These are phyloP conservation scores for Lordiphosa mommai DNA, from an alignment of 1,140 invertebrate species.

Conservation along the genomic window DNA sequence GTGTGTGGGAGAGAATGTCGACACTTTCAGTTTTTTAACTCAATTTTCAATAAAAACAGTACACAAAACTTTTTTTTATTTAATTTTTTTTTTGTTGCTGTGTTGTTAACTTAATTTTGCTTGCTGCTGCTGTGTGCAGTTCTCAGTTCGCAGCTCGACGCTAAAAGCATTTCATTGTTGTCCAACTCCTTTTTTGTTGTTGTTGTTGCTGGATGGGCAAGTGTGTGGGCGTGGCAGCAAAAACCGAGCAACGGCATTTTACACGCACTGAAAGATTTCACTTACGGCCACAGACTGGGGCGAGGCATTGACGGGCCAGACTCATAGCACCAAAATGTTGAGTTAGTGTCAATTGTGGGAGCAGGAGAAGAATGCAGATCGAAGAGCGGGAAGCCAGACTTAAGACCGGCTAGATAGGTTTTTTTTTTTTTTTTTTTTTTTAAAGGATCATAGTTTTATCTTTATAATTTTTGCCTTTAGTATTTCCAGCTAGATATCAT, in stretches of 20 bases:
- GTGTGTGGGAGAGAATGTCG: slow-evolving; percentile 11
- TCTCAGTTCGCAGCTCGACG: slow-evolving; percentile 14
- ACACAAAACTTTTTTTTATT: slow-evolving; percentile 44
- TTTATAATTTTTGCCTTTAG: no score
- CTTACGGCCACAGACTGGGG: slow-evolving; percentile 20
- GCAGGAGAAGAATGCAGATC: no score
- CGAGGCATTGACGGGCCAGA: no score
- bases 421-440: no score
- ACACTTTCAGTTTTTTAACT: slow-evolving; percentile 59
- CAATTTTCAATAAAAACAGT: slow-evolving; percentile 58
- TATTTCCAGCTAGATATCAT: no score
- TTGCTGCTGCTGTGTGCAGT: slow-evolving; percentile 27
- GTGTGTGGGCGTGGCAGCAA: slow-evolving; percentile 44
- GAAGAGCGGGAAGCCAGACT: no score
- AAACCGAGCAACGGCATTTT: slow-evolving; percentile 52
- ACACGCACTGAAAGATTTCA: slow-evolving; percentile 55
- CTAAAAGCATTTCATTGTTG: slow-evolving; percentile 68
- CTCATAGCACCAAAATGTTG: background rate
- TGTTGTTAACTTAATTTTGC: slow-evolving; percentile 58
- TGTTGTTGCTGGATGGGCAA: slow-evolving; percentile 20
- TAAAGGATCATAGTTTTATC: no score
- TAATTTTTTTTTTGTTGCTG: slow-evolving; percentile 9
- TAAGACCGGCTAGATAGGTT: no score
- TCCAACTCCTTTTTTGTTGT: slow-evolving; percentile 36
- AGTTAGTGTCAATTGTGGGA: slow-evolving; percentile 8